phyloP scores from a whole-genome alignment of 37 sponge, comb jelly and placozoan genomes.

The Eunapius fragilis region DNA sequence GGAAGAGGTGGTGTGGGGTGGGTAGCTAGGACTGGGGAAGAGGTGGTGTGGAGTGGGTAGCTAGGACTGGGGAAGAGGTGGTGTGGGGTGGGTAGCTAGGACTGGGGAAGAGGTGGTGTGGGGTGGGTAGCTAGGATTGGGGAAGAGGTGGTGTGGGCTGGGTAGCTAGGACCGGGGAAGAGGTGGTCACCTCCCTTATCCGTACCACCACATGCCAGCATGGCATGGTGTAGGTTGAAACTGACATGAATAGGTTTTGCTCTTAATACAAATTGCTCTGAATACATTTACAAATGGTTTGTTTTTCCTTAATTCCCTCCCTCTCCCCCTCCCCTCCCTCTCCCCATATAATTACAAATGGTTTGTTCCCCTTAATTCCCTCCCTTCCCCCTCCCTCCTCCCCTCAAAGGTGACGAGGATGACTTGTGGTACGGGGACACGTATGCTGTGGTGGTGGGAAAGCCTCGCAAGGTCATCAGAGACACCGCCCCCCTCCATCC shows the following conservation, averaged over 20 bases:
- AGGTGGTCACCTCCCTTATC: too few species aligned
- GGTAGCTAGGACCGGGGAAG: too few species aligned
- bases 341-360: background rate
- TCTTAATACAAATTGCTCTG: too few species aligned
- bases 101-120: constrained; percentile 16
- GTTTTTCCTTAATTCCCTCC: too few species aligned
- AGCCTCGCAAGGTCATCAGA: background rate
- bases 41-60: constrained; percentile 6
- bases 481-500: constrained; percentile 9
- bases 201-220: too few species aligned
- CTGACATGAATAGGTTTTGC: too few species aligned
- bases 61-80: constrained; percentile 12
- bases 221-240: too few species aligned
- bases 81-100: constrained; percentile 17
- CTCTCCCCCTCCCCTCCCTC: constrained; percentile 16
- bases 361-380: constrained; percentile 23
- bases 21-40: background rate
- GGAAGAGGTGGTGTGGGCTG: too few species aligned
- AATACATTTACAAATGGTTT: too few species aligned
- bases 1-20: background rate
- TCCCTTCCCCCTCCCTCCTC: background rate
- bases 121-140: background rate
- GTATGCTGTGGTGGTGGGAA: constrained; percentile 33
- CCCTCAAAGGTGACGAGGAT: background rate
- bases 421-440: constrained; percentile 19